Conservation (phyloP, 2,888 invertebrate genomes). For the Andrena praecox region DNA sequence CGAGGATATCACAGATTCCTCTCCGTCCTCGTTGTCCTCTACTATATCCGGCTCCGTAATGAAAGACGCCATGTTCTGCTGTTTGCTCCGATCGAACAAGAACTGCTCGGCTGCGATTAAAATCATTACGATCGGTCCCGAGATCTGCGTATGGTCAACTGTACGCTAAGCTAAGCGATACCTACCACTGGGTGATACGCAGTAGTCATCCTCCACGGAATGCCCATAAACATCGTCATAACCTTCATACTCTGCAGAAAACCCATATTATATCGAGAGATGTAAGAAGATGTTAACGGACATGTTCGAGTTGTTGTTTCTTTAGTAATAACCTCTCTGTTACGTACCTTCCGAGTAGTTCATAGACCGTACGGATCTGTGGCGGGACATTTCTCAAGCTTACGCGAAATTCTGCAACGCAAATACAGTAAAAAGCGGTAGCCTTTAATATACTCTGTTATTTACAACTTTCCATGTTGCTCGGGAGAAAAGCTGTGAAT, state of each 20-base stretch:
- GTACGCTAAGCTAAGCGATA: conserved; percentile 6
- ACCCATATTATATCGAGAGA: conserved; percentile 24
- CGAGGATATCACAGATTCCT: conserved; percentile 70
- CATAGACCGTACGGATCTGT: conserved; percentile 93
- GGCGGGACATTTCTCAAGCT: conserved; percentile 90
- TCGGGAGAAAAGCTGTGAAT: neutral
- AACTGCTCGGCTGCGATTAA: conserved; percentile 88
- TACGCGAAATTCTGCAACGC: conserved; percentile 8
- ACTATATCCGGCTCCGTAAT: conserved; percentile 89
- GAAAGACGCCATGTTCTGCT: conserved; percentile 91
- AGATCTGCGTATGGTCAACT: neutral
- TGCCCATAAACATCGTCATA: conserved; percentile 97
- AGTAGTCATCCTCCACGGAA: conserved; percentile 96
- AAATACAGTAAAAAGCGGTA: neutral
- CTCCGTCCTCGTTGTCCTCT: conserved; percentile 87
- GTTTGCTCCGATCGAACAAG: conserved; percentile 92
- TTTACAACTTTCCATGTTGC: conserved; percentile 42
- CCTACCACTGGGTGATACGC: conserved; percentile 94
- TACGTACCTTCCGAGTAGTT: conserved; percentile 91
- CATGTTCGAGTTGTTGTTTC: neutral
- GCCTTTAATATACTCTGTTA: conserved; percentile 22
- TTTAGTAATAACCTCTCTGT: neutral
- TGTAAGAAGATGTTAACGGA: conserved; percentile 10
- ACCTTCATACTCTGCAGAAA: conserved; percentile 91
- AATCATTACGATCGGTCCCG: neutral